Conservation (phyloP, 2,113 vertebrate species). For the Macaca nemestrina region DNA sequence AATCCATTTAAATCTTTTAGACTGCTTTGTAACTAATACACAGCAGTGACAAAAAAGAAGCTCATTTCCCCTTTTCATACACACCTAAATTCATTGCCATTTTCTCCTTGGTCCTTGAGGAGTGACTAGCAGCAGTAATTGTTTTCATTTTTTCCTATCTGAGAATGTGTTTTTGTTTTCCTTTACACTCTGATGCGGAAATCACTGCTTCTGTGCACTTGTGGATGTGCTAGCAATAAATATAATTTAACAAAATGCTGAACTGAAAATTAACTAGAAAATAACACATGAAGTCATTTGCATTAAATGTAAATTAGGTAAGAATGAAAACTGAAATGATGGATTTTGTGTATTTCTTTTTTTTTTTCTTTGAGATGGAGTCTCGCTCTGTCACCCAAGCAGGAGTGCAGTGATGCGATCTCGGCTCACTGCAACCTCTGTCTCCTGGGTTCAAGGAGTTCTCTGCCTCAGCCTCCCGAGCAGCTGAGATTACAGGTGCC, state of each 20-base stretch:
- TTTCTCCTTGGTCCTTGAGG: neutral
- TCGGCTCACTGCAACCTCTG: too few relatives aligned
- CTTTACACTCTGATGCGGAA: slow-evolving; percentile 33
- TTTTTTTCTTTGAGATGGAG: too few relatives aligned
- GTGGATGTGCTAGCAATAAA: neutral
- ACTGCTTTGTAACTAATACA: neutral
- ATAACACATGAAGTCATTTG: slow-evolving; percentile 37
- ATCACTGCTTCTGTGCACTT: slow-evolving; percentile 10
- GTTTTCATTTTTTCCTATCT: slow-evolving; percentile 4
- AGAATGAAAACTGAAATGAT: neutral
- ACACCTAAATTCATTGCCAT: slow-evolving; percentile 4
- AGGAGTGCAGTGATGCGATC: too few relatives aligned
- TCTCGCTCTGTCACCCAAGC: too few relatives aligned
- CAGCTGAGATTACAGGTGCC: too few relatives aligned
- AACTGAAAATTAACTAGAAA: slow-evolving; percentile 59
- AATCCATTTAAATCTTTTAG: neutral
- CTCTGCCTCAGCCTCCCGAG: too few relatives aligned
- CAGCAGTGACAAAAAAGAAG: neutral
- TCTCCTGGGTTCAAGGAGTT: too few relatives aligned
- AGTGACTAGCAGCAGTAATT: neutral
- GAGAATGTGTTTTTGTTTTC: slow-evolving; percentile 16
- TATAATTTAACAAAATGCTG: slow-evolving; percentile 55
- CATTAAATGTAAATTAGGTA: slow-evolving; percentile 53
- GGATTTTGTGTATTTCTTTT: neutral
- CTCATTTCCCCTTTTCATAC: neutral